These are phyloP conservation scores for Platyura marginata DNA, from an alignment of 1,140 invertebrate species.

Conservation along the genomic window DNA sequence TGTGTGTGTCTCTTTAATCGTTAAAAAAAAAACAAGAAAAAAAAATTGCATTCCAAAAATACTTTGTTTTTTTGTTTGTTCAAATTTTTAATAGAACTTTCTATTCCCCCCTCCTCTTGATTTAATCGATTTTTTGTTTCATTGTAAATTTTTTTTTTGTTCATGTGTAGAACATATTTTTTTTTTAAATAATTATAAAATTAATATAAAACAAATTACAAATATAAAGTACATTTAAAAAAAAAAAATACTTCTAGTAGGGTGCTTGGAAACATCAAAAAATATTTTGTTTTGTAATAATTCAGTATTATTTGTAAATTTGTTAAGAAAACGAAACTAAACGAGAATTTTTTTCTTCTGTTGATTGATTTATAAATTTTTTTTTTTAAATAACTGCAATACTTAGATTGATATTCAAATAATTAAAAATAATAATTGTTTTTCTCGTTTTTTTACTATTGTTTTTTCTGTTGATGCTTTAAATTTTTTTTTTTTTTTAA, in stretches of 20 bases:
- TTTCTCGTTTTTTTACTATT: neutral
- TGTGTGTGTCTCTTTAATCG: neutral
- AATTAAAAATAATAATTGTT: too few species aligned
- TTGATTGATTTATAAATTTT: neutral
- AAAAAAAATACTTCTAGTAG: too few species aligned
- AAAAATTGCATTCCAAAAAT: neutral
- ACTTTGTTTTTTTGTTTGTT: neutral
- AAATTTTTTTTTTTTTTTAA: neutral
- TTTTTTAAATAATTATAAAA: neutral
- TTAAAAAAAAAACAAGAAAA: neutral
- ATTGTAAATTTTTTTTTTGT: neutral
- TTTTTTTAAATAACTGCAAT: too few species aligned
- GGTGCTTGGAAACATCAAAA: too few species aligned
- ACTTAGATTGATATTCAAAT: too few species aligned
- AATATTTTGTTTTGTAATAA: too few species aligned
- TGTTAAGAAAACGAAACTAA: too few species aligned
- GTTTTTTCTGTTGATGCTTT: neutral
- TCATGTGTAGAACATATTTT: neutral
- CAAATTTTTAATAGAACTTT: neutral
- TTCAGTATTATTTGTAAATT: neutral
- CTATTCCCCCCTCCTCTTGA: neutral
- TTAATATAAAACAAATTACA: too few species aligned
- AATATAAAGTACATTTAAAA: too few species aligned
- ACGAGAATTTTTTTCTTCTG: neutral
- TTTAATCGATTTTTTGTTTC: neutral